These are phyloP conservation scores for Trichogramma pretiosum DNA, from an alignment of 1,140 invertebrate genomes.

Conservation along the genomic window DNA sequence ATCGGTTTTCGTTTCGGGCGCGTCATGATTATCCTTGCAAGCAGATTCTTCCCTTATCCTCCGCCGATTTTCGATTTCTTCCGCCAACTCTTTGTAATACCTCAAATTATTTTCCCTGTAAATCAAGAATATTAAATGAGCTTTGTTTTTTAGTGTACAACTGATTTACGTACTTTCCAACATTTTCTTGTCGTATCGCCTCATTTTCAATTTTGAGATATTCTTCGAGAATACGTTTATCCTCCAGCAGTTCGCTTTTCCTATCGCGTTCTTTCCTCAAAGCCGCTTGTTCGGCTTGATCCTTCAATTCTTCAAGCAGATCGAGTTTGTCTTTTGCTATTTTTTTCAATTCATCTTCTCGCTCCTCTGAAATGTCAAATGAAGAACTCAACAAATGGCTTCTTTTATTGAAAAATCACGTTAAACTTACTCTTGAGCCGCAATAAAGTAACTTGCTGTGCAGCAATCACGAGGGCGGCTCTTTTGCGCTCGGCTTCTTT, in stretches of 20 bases:
- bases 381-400: no score
- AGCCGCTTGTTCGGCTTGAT: conserved; percentile 43
- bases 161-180: conserved; percentile 24
- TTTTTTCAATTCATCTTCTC: conserved; percentile 28
- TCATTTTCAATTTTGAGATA: conserved; percentile 29
- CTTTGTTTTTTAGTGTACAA: not conserved
- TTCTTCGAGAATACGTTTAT: conserved; percentile 41
- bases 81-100: conserved; percentile 51
- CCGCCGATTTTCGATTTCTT: conserved; percentile 48
- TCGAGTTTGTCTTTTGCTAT: conserved; percentile 38
- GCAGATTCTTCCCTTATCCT: conserved; percentile 40
- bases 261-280: conserved; percentile 38
- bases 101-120: conserved; percentile 44
- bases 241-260: conserved; percentile 41
- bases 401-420: not conserved
- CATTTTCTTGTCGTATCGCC: conserved; percentile 23
- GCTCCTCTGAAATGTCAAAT: conserved; percentile 33
- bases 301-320: conserved; percentile 34
- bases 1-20: not conserved
- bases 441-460: conserved; percentile 29
- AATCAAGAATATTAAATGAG: conserved; percentile 11
- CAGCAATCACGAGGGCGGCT: conserved; percentile 28
- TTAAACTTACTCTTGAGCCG: conserved; percentile 28
- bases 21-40: not conserved
- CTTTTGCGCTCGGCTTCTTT: conserved; percentile 28